Evolutionary conservation across 2,888 invertebrate genomes (phyloP), one percentile per base, ranked within the genome.

Genomic region (Neocrepidodera transversa): DNA sequence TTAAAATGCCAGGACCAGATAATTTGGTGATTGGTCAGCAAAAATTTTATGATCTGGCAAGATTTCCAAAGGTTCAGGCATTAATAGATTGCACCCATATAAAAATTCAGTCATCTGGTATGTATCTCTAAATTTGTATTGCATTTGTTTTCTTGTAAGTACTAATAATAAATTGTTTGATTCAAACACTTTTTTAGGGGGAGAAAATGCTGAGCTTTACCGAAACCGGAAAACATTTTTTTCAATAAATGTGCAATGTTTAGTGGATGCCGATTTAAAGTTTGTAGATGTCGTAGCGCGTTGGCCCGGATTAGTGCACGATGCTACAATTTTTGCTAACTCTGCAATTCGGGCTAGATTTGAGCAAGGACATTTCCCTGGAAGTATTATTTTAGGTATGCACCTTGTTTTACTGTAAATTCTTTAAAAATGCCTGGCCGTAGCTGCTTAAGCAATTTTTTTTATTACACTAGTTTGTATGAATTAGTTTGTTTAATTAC

Each of bases 271-370:
- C 4, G 14, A 35, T 13, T 14, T 11, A 4, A 11, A 13, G 14
- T 35, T 35, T 35, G 13, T 13, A 35, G 35, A 35, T 35, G 35
- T 35, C 13, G 13, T 35, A 8, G n/a, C 3, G 2, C 35, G 35
- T 35, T 35, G 35, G 35, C 35, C 35, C 4, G 35, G 35, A 8
- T 35, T 13, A 2, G 13, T 13, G 13, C 35, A 35, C 10, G 35
- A 11, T 13, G n/a, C 13, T 3, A 26, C 40, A 10, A 72, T 75
- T 17, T 75, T 76, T 56, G 67, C 69, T 45, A 68, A 72, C 62
- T 70, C 66, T 2, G 45, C 40, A n/a, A 51, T 72, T 26, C 64
- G 62, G 18, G 63, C 64, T n/a, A 49, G 51, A 13, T 63, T 68
- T 61, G 61, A 66, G 58, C 42, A 40, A 13, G 64, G 64, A 23